Conservation (phyloP, 2,888 invertebrate species). For the Heliothis peltigera region DNA sequence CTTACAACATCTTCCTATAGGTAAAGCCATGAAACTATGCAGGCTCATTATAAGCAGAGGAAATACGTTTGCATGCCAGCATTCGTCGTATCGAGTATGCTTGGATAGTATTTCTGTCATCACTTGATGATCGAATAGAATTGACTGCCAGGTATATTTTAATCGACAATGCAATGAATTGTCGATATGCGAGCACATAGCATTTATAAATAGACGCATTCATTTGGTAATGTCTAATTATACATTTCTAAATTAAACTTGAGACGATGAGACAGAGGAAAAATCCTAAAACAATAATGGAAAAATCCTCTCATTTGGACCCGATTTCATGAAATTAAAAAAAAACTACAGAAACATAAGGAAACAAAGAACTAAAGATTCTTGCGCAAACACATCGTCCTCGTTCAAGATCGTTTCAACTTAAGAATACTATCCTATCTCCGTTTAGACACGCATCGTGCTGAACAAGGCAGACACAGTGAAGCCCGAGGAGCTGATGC, state of each 20-base stretch:
- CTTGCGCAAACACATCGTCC: too few relatives aligned
- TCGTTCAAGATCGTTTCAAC: too few relatives aligned
- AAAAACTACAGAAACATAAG: too few relatives aligned
- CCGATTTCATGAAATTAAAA: too few relatives aligned
- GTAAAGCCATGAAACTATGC: neutral
- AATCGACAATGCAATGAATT: constrained; percentile 32
- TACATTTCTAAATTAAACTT: constrained; percentile 2
- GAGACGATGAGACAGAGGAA: too few relatives aligned
- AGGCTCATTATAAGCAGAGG: neutral
- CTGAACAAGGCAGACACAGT: constrained; percentile 98
- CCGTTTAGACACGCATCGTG: constrained; percentile 94
- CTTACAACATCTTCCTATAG: neutral
- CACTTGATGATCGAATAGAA: constrained; percentile 7
- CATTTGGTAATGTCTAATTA: constrained; percentile 16
- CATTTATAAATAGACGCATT: constrained; percentile 10
- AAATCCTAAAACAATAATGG: too few relatives aligned
- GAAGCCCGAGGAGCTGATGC: constrained; percentile 97
- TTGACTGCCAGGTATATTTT: constrained; percentile 30
- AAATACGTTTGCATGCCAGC: constrained; percentile 23
- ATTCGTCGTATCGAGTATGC: constrained; percentile 12
- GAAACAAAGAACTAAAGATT: too few relatives aligned
- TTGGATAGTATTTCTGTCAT: constrained; percentile 19
- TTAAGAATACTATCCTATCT: neutral
- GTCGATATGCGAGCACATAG: constrained; percentile 7
- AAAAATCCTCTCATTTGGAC: too few relatives aligned